Evolutionary conservation across 2,888 invertebrate species (phyloP).

Genomic region (Perizoma affinitatum): DNA sequence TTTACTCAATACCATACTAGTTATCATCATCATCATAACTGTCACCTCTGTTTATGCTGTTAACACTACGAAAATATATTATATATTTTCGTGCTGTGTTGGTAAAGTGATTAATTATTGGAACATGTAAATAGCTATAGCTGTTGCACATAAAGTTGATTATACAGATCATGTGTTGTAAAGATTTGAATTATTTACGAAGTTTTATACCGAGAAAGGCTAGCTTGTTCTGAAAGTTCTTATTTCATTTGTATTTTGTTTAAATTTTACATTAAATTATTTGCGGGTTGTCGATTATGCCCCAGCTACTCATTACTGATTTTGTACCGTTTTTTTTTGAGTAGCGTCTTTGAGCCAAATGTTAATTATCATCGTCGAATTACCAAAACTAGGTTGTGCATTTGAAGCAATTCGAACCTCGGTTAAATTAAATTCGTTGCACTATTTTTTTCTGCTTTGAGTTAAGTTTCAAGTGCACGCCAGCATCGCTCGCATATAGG

Average conservation of each 20-base stretch:
- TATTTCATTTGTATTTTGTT: slow-evolving; percentile 49
- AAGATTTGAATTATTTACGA: slow-evolving; percentile 54
- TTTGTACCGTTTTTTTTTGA: no score
- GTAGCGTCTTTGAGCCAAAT: slow-evolving; percentile 27
- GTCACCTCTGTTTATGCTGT: no score
- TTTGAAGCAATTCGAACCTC: slow-evolving; percentile 41
- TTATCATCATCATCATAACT: slow-evolving; percentile 6
- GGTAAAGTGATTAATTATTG: slow-evolving; percentile 52
- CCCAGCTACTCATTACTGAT: no score
- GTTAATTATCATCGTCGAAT: slow-evolving; percentile 72
- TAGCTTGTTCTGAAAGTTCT: slow-evolving; percentile 39
- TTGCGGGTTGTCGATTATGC: no score
- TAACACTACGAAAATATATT: no score
- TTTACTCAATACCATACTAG: slow-evolving; percentile 20
- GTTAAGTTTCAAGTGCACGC: slow-evolving; percentile 47
- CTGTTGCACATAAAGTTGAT: slow-evolving; percentile 45
- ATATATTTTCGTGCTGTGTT: slow-evolving; percentile 57
- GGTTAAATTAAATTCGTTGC: slow-evolving; percentile 19
- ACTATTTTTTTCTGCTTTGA: slow-evolving; percentile 1
- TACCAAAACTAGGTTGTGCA: slow-evolving; percentile 62
- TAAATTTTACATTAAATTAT: slow-evolving; percentile 47
- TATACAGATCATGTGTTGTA: slow-evolving; percentile 52
- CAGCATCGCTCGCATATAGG: slow-evolving; percentile 53
- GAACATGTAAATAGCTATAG: slow-evolving; percentile 64
- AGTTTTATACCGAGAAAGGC: slow-evolving; percentile 40